Percentiles rank a stretch among this genome's conserved stretches.
These are phyloP conservation scores for Salmo trutta DNA, from an alignment of 2,797 vertebrate species.

Conservation along the genomic window DNA sequence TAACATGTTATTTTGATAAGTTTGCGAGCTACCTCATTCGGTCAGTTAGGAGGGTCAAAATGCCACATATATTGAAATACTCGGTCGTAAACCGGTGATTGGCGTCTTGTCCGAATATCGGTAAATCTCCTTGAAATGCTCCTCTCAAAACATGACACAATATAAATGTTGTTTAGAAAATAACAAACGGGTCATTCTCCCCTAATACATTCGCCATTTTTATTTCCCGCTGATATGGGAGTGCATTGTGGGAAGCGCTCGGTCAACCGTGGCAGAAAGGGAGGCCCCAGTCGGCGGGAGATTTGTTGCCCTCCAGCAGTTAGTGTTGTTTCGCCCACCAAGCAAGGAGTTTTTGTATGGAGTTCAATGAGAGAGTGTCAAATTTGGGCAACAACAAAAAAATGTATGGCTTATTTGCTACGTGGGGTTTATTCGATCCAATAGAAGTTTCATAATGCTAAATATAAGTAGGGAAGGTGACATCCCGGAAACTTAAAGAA, in stretches of 20 bases:
- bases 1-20: constrained; percentile 64
- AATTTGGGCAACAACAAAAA: no score
- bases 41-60: constrained; percentile 86
- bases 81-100: constrained; percentile 6
- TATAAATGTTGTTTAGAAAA: constrained; percentile 66
- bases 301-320: no score
- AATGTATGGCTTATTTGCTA: no score
- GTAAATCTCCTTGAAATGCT: constrained; percentile 2
- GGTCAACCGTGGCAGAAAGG: constrained; percentile 3
- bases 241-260: constrained; percentile 90
- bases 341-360: no score
- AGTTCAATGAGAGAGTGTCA: no score
- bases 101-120: constrained; percentile 15
- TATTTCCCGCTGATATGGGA: constrained; percentile 94
- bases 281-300: no score
- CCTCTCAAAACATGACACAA: constrained; percentile 23
- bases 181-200: constrained; percentile 81
- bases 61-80: constrained; percentile 75
- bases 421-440: no score
- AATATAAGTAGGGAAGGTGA: no score
- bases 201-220: constrained; percentile 93
- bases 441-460: no score
- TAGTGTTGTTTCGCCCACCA: no score
- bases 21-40: constrained; percentile 86
- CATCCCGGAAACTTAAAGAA: no score